Base-by-base conservation (phyloP, 1,140 invertebrate species). In the Listronotus oregonensis region DNA sequence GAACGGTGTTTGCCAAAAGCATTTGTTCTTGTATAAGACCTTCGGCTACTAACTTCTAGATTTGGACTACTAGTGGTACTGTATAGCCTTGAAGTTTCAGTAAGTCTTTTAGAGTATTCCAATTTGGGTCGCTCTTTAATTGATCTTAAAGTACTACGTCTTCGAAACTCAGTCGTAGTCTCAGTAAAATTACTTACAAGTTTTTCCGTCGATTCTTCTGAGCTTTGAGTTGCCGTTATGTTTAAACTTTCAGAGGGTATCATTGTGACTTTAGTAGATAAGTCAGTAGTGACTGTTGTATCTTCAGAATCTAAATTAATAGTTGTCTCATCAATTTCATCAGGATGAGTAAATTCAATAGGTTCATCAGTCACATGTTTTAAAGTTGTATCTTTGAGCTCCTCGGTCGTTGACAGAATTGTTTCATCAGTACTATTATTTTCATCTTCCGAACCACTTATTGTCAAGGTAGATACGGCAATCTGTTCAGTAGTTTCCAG, bases 91-190 rank as follows among this genome's bases (percentile, higher is more conserved):
- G 5, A 15, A 7, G 32, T 6, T 47, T 60, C 57, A 14, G 56
- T 52, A 18, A 21, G 15, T 57, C 49, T 55, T 39, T 37, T 65
- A 4, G 27, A 15, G 14, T 49, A 49, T 17, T 18, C 59, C 8
- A 65, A 60, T 43, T 61, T 69, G 27, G 71, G 71, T 9, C 71
- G 44, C 9, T 59, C 50, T 32, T 64, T 61, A 15, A 70, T 21
- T 6, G 70, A 51, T 59, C 59, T 61, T 56, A 70, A 66, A 15
- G 67, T 70, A 52, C 62, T 70, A 42, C 58, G 51, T 10, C 43
- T 18, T 11, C 47, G 61, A 14, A 58, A 57, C 39, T 59, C 43
- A 17, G 64, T 67, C 12, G 66, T 67, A 21, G 50, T 65, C 60
- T 66, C 52, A 31, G 55, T 43, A 11, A 34, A n/a, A 31, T 46